Base-by-base conservation (phyloP, 2,888 invertebrate species). In the Zeuzera pyrina region DNA sequence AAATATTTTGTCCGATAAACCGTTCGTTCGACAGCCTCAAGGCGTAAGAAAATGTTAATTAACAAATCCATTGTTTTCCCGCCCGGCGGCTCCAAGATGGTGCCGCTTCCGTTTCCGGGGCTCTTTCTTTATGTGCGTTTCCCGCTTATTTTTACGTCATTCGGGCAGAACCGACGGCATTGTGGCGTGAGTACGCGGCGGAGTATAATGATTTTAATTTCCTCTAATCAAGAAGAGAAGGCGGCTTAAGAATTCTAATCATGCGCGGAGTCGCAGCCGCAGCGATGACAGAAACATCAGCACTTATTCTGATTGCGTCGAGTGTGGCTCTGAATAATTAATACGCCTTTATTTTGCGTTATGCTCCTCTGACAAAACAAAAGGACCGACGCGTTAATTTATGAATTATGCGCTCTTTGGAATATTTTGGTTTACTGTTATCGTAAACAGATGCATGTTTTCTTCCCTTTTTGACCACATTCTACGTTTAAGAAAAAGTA, bases 21-120 rank as follows among this genome's bases (percentile, higher is more conserved):
- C 78, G 77, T 84, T 77, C 72, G 79, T 81, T 81, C 84, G 83
- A 81, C 81, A 79, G 83, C 79, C 83, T 76, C 78, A 78, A 81
- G 79, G 84, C 84, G 83, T 86, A 88, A 89, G 89, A 88, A 88
- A 89, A 88, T 89, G 88, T 89, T 89, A 89, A 89, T 89, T 89
- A 89, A 89, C 88, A 87, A 87, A 85, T 84, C 88, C 86, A 89
- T 89, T 89, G 89, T 89, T 89, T 87, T 84, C 77, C 78, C 83
- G 84, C 84, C 84, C 84, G 85, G 79, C 84, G 85, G 84, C 78
- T 72, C 79, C 84, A 84, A 84, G 83, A 81, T 78, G 84, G 83
- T 84, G 81, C 77, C 79, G 79, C 76, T 79, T 83, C 83, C 83
- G 81, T 69, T 77, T 79, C 81, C 81, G 78, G 62, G 68, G 70